These are phyloP conservation scores for Cerceris rybyensis DNA, from an alignment of 2,888 invertebrate genomes.

Conservation along the genomic window DNA sequence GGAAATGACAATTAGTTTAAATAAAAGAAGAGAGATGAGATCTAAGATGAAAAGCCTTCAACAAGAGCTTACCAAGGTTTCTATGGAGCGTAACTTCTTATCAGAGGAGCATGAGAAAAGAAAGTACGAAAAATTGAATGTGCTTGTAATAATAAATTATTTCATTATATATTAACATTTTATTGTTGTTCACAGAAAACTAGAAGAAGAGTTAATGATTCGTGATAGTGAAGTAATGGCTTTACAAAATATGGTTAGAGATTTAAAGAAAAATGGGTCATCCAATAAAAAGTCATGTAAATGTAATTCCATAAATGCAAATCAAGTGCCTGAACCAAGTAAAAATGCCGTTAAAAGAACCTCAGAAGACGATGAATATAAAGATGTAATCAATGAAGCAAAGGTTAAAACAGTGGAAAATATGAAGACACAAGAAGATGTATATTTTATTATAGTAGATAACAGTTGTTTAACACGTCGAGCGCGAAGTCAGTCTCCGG, in stretches of 20 bases:
- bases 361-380: background rate
- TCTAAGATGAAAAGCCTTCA: constrained; percentile 48
- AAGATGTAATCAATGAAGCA: background rate
- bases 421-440: no score
- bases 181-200: constrained; percentile 34
- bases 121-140: constrained; percentile 79
- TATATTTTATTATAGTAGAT: no score
- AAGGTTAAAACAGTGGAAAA: background rate
- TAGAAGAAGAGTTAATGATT: constrained; percentile 33
- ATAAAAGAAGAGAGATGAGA: constrained; percentile 59
- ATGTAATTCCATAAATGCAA: background rate
- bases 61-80: constrained; percentile 52
- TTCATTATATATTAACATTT: background rate
- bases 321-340: no score
- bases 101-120: constrained; percentile 71
- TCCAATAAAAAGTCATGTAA: background rate
- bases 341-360: background rate
- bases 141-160: background rate
- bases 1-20: constrained; percentile 55
- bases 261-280: background rate
- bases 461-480: no score
- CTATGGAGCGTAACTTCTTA: constrained; percentile 58
- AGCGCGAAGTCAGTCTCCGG: no score
- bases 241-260: constrained; percentile 19
- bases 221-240: constrained; percentile 40